Evolutionary conservation across 2,888 invertebrate genomes (phyloP), one percentile per base, ranked within the genome.

Genomic region (Eupithecia dodoneata): DNA sequence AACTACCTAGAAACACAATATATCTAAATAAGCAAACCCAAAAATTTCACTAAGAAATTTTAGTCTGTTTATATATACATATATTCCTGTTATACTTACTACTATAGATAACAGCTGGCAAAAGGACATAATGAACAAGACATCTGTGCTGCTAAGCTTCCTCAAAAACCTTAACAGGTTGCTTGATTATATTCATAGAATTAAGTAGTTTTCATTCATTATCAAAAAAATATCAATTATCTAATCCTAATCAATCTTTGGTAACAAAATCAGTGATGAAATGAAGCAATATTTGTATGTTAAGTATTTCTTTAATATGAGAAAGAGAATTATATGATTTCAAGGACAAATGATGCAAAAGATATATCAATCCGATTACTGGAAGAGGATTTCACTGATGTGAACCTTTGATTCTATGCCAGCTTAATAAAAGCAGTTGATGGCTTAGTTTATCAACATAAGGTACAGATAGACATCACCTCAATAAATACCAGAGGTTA

Each of bases 181-280:
- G 63, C 18, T 13, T 7, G 3, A 55, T n/a, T 52, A 15, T 63
- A 10, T 18, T 63, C 12, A 63, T 63, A 30, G 63, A 59, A 9
- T 18, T n/a, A 9, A 0, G 18, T 0, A 55, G 0, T 63, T 30
- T 30, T 63, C 10, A 12, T 63, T 30, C 18, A 30, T 63, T 30
- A 30, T 63, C 30, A 63, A 63, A 12, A 18, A 12, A 30, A 18
- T 30, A 12, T 52, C 30, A 63, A 63, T 63, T 30, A 30, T 63
- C 63, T 63, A 30, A 63, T 63, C 63, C 18, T 63, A 63, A 63
- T 63, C 63, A 63, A 63, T 30, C 63, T 63, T 18, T 63, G 18
- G 30, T 63, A 30, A 30, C 30, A 9, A 30, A 63, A 18, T 63
- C 10, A 18, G 30, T 30, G 10, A 30, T 2, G 9, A 59, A 63